Base-by-base conservation (phyloP, 2,113 vertebrate genomes). In the Progne subis region DNA sequence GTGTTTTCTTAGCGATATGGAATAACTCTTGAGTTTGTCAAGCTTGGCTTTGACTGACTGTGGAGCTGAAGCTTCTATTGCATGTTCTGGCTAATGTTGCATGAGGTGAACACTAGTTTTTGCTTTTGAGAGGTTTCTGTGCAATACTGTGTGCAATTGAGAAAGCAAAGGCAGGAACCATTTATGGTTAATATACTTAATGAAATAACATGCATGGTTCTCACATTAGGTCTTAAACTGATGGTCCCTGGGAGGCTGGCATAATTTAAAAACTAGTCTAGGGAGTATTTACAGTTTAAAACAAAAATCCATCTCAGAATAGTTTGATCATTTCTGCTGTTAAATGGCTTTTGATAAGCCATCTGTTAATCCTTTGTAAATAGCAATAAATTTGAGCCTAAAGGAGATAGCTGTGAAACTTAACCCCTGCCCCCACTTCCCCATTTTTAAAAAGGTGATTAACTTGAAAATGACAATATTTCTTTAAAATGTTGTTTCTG, bases 341-440 rank as follows among this genome's bases (percentile, higher is more conserved):
- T 93, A 96, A 97, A 72, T 82, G 82, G 43, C 56, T 96, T 96
- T 87, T 94, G 90, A 88, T 96, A 96, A 95, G 41, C 71, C 72
- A 90, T 92, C 86, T 94, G 88, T 74, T 94, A 88, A 83, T 80
- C 60, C 92, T 96, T 60, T 86, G 88, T 94, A 83, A 90, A 92
- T 81, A 90, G 87, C 64, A 50, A 81, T 95, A 93, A 65, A 93
- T 96, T 90, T 88, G 82, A 93, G 65, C 72, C 72, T 90, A n/a
- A 78, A 90, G 80, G 65, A 86, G 85, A 71, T 88, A 74, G 82
- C 72, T 88, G 82, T 93, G 72, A 78, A 96, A 88, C 25, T 74
- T 81, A 68, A 44, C 39, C 26, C 32, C 18, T 1, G 2, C 57
- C 31, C 20, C 60, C 19, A 26, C 34, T 47, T 86, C 8, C 26